Base-by-base conservation (phyloP, 2,888 invertebrate species). In the Hedya salicella region DNA sequence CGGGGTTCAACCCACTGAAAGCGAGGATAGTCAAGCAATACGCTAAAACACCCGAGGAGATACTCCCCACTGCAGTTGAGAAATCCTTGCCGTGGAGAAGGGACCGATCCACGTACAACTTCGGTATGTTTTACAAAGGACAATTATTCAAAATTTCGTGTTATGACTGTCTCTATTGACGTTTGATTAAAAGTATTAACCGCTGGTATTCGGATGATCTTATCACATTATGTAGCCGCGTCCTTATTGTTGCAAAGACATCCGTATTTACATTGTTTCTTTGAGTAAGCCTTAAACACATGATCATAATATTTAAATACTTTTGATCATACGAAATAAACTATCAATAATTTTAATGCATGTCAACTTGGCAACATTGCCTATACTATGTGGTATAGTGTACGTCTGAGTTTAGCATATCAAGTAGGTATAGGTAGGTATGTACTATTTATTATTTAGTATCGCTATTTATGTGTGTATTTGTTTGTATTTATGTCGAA, bases 11-110 rank as follows among this genome's bases (percentile, higher is more conserved):
- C 91, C 93, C 94, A 76, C 92, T 94, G 86, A 94, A 95, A 90
- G 95, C 95, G 86, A 94, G 95, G 83, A 94, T 95, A 75, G 94
- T 95, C 80, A 94, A 94, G 89, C 94, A 94, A 84, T 95, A 95
- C 88, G 94, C 94, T 86, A 92, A 93, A 87, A 93, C 93, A 73
- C 92, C 93, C 61, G 93, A 93, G 83, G 94, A 94, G 73, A 93
- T 94, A 80, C 93, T 94, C 78, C 95, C 95, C 77, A 96, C 96
- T 77, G 95, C 95, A 80, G 95, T 96, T 85, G 97, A 97, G 93
- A 94, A 95, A 87, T 95, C 95, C 77, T 94, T 97, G 87, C 97
- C 97, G 82, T 97, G 97, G 97, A 95, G 96, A 88, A 93, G 95
- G 86, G 95, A 95, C 90, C 94, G 94, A 89, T 94, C 94, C 91